phyloP scores from a whole-genome alignment of 2,888 invertebrate genomes.

The Drosophila borealis region DNA sequence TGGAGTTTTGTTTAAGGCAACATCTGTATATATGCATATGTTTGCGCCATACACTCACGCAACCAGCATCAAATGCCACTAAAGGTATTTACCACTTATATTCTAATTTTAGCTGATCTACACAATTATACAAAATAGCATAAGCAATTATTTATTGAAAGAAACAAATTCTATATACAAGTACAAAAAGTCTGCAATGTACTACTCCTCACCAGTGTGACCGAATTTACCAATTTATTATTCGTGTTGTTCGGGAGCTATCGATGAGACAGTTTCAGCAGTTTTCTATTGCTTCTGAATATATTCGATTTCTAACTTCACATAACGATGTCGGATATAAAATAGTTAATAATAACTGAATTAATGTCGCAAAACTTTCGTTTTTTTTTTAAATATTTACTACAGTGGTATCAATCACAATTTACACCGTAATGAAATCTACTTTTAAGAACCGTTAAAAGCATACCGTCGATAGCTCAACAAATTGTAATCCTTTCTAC shows the following conservation, averaged over 20 bases:
- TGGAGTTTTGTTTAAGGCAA: neutral
- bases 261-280: neutral
- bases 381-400: neutral
- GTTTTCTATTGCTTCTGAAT: neutral
- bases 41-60: conserved; percentile 1
- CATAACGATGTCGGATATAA: neutral
- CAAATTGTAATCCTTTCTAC: too few relatives aligned
- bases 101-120: neutral
- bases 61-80: neutral
- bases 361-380: fast-evolving
- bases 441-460: too few relatives aligned
- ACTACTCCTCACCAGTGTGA: conserved; percentile 15
- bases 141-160: neutral
- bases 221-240: conserved; percentile 12
- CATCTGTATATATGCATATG: conserved; percentile 14
- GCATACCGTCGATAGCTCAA: neutral
- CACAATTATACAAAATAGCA: neutral
- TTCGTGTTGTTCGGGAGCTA: neutral
- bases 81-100: too few relatives aligned
- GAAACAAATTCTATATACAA: conserved; percentile 10
- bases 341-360: neutral
- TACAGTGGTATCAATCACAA: too few relatives aligned
- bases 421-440: too few relatives aligned
- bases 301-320: conserved; percentile 8
- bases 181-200: conserved; percentile 10